These are phyloP conservation scores for Malurus elegans DNA, from an alignment of 2,113 vertebrate species.

Conservation along the genomic window DNA sequence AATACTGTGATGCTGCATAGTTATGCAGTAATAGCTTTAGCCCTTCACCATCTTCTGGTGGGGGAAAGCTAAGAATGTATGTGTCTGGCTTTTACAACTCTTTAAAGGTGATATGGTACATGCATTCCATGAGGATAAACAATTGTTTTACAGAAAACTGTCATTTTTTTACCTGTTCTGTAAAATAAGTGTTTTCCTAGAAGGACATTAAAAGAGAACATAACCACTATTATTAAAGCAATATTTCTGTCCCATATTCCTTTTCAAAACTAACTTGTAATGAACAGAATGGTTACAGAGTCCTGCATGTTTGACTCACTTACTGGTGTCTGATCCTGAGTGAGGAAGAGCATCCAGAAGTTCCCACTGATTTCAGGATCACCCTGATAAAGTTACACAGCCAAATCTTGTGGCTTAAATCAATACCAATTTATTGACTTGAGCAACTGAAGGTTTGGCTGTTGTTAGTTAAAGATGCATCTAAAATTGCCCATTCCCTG, in stretches of 20 bases:
- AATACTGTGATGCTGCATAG: constrained; percentile 11
- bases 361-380: not conserved
- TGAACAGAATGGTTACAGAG: not conserved
- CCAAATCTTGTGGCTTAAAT: not conserved
- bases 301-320: not conserved
- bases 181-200: constrained; percentile 1
- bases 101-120: constrained; percentile 73
- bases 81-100: constrained; percentile 56
- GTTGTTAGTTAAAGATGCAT: not conserved
- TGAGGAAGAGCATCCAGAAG: not conserved
- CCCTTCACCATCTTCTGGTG: constrained; percentile 37
- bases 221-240: not conserved
- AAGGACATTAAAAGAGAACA: not conserved
- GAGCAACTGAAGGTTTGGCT: not conserved
- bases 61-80: constrained; percentile 56
- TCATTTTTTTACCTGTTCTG: not conserved
- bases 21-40: constrained; percentile 40
- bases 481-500: not conserved
- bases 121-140: constrained; percentile 27
- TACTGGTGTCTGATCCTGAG: not conserved
- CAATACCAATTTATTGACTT: not conserved
- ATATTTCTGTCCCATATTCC: not conserved
- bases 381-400: not conserved
- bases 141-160: constrained; percentile 6
- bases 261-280: constrained; percentile 3